Percentiles rank a stretch among this genome's conserved stretches.
Evolutionary conservation across 1,140 invertebrate species (phyloP).

Genomic region (Lordiphosa clarofinis): DNA sequence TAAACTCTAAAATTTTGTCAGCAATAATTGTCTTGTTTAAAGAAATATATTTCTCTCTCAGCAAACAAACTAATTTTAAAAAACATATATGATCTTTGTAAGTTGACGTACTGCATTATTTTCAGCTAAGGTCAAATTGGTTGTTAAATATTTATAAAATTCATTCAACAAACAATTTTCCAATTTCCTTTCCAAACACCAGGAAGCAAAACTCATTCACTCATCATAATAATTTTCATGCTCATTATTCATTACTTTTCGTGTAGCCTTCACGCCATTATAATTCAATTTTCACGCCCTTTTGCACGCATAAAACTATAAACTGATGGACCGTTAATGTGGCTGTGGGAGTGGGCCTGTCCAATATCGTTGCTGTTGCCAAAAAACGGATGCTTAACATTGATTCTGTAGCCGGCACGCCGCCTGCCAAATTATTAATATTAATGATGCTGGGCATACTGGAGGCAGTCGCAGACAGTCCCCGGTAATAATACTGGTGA

Average conservation of each 20-base stretch:
- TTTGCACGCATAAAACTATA: not conserved
- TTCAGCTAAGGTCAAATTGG: no score
- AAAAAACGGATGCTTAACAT: no score
- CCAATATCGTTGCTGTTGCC: not conserved
- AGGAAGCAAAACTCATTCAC: not conserved
- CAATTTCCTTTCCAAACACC: not conserved
- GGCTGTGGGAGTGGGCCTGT: slow-evolving; percentile 1
- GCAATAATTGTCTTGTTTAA: no score
- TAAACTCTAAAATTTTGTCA: no score
- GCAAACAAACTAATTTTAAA: no score
- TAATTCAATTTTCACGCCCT: slow-evolving; percentile 6
- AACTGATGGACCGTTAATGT: not conserved
- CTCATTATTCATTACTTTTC: not conserved
- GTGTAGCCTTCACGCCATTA: not conserved
- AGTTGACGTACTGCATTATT: no score
- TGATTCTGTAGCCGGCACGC: not conserved
- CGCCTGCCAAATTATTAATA: slow-evolving; percentile 18
- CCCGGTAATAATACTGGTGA: not conserved
- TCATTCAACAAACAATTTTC: not conserved
- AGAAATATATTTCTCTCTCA: no score
- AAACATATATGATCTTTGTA: no score
- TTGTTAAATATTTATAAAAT: no score
- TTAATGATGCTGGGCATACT: slow-evolving; percentile 16
- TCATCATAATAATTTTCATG: not conserved
- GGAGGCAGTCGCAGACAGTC: not conserved